A percentile compares a stretch with the other conserved stretches of the same genome.
Conservation (phyloP, 1,140 invertebrate species). For the Lucilia cuprina region DNA sequence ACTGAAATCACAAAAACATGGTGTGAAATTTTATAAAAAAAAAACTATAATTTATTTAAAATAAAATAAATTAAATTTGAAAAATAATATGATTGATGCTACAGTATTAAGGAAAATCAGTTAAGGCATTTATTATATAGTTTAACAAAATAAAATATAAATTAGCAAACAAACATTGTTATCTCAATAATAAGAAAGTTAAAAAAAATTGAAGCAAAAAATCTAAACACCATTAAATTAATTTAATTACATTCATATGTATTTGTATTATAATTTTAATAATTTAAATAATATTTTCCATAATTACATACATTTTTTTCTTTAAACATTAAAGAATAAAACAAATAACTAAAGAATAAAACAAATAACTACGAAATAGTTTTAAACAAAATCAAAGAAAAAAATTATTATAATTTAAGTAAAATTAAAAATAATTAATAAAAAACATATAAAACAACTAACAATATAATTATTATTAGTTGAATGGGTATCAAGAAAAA, state of each 20-base stretch:
- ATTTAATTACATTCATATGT: neutral
- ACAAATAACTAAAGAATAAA: neutral
- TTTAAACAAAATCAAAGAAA: neutral
- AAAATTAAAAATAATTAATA: neutral
- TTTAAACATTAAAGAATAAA: neutral
- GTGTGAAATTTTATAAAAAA: no score
- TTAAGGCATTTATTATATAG: conserved; percentile 18
- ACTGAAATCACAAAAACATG: no score
- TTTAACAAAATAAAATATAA: neutral
- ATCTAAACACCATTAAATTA: neutral
- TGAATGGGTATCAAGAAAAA: neutral
- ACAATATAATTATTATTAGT: conserved; percentile 37
- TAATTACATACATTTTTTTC: neutral
- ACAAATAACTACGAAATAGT: conserved; percentile 1
- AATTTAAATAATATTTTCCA: no score
- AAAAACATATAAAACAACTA: neutral
- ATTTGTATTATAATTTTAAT: neutral
- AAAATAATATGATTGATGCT: neutral
- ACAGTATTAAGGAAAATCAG: conserved; percentile 25
- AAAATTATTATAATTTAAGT: conserved; percentile 25
- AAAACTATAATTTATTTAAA: no score
- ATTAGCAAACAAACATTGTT: neutral
- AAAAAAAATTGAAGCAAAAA: neutral
- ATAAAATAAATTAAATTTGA: no score
- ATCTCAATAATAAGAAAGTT: no score